Percentiles rank a stretch among this genome's conserved stretches.
These are phyloP conservation scores for Mastomys coucha DNA, from an alignment of 2,113 vertebrate genomes.

Conservation along the genomic window DNA sequence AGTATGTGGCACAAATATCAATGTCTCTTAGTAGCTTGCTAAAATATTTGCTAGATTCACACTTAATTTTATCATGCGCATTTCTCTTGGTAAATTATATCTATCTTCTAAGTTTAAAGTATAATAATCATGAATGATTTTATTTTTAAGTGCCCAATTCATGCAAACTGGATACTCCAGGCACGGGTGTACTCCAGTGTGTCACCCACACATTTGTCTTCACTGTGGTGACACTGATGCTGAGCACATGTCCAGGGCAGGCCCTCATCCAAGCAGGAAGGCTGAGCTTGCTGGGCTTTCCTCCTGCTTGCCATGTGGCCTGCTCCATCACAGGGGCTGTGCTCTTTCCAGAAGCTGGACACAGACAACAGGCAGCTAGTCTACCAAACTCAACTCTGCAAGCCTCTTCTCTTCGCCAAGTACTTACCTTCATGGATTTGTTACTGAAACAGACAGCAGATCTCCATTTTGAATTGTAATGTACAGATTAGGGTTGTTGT, in stretches of 20 bases:
- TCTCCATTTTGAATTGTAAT: constrained; percentile 2
- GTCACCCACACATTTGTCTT: neutral
- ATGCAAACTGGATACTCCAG: neutral
- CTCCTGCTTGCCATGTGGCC: no score
- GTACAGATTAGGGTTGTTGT: neutral
- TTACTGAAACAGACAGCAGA: neutral
- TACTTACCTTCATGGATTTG: neutral
- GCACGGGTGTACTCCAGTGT: neutral
- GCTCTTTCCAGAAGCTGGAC: neutral
- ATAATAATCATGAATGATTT: neutral
- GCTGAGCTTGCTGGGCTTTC: no score
- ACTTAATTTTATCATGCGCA: constrained; percentile 55
- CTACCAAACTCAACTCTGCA: neutral
- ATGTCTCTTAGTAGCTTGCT: neutral
- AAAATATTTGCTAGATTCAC: constrained; percentile 45
- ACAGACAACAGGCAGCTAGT: no score
- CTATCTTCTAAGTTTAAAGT: constrained; percentile 9
- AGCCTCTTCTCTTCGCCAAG: neutral
- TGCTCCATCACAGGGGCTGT: neutral
- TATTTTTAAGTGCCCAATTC: constrained; percentile 36
- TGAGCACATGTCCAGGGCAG: neutral
- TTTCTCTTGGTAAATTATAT: constrained; percentile 18
- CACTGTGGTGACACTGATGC: neutral
- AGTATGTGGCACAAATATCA: neutral
- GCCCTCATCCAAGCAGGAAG: neutral